phyloP scores from a whole-genome alignment of 2,113 vertebrate genomes.

The Nothocercus julius region DNA sequence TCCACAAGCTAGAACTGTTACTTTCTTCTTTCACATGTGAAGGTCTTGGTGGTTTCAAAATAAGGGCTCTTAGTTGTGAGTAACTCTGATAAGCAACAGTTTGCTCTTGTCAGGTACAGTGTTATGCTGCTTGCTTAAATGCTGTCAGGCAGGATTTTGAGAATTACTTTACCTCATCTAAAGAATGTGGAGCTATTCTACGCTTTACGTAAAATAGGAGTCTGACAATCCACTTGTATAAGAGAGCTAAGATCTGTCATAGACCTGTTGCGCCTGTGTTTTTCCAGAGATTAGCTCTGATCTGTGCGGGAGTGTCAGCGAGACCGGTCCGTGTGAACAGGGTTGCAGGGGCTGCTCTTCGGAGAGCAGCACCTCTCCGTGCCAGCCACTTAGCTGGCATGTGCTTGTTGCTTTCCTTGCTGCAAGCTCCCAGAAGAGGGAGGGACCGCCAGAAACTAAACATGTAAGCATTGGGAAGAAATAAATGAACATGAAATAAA shows the following conservation, averaged over 20 bases:
- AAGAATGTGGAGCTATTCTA: background rate
- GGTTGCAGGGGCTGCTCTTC: fast-evolving
- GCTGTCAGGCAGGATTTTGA: background rate
- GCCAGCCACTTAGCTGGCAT: background rate
- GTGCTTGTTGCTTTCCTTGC: fast-evolving
- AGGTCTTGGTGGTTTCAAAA: background rate
- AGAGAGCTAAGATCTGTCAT: fast-evolving
- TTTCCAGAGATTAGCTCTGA: background rate
- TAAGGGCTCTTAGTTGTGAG: background rate
- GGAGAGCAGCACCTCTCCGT: fast-evolving
- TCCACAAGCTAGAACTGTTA: background rate
- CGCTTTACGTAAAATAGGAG: fast-evolving
- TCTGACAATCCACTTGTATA: fast-evolving
- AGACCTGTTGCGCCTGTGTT: fast-evolving
- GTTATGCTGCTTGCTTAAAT: background rate
- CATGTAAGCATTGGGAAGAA: background rate
- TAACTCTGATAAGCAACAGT: background rate
- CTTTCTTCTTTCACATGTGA: background rate
- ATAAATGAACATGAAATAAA: background rate
- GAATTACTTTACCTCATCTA: background rate
- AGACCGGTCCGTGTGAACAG: fast-evolving
- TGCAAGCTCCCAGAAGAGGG: fast-evolving
- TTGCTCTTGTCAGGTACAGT: background rate
- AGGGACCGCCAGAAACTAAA: fast-evolving
- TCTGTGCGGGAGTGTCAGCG: background rate